Base-by-base conservation (phyloP, 2,888 invertebrate genomes). In the Cephus sareptanus region DNA sequence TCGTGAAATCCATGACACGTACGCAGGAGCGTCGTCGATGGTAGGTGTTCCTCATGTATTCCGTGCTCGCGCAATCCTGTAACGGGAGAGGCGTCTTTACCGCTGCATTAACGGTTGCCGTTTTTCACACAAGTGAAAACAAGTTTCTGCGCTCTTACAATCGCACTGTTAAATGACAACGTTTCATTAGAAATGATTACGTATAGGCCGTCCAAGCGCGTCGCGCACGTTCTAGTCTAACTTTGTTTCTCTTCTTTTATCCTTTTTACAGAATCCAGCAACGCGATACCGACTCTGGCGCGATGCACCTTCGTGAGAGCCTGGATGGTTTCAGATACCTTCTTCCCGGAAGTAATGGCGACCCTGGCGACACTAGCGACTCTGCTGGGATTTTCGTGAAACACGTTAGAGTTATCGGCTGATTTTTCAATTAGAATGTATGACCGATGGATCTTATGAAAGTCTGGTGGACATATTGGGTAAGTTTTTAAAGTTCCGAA, bases 81-180 rank as follows among this genome's bases (percentile, higher is more conserved):
- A 91, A 91, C 91, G 91, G 91, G 90, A 91, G 91, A 90, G 87
- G 88, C 88, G 89, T 91, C 91, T 91, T 91, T 91, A 91, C 91
- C 91, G 91, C 91, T 91, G 91, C 90, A 90, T 91, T 91, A 90
- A 91, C 91, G 91, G 91, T 91, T 87, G 90, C 81, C 85, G 91
- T 91, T 91, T 91, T 91, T 91, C 91, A 88, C 90, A 85, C 89
- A 89, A 89, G 88, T 89, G 90, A 89, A 90, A 90, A 90, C 90
- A 90, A 88, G 90, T 90, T 84, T 90, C 75, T 82, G 86, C 76
- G 83, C 88, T 86, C 85, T 83, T 85, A 87, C 89, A 88, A 90
- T 90, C 87, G 87, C 85, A 87, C 89, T 89, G 86, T 87, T 90
- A 89, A 89, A 89, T 89, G 89, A 88, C 88, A 88, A 87, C 88